These are phyloP conservation scores for Anabas testudineus DNA, from an alignment of 2,797 vertebrate species.

Conservation along the genomic window DNA sequence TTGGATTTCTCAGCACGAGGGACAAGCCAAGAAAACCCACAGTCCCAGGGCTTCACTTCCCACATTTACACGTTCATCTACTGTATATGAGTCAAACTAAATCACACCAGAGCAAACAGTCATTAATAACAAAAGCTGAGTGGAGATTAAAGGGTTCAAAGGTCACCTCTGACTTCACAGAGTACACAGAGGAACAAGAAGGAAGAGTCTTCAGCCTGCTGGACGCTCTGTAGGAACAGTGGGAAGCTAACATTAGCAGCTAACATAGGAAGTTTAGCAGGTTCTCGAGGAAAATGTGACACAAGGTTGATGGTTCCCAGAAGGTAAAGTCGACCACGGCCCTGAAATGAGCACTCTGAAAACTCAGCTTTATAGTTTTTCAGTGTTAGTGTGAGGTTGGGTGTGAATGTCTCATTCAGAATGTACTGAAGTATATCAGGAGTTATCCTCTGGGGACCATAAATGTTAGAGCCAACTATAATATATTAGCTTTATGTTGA, in stretches of 20 bases:
- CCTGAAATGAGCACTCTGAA: too few species aligned
- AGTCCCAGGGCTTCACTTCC: conserved; percentile 19
- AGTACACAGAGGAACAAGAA: conserved; percentile 11
- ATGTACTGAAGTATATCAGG: too few species aligned
- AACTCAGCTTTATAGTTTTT: too few species aligned
- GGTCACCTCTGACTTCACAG: conserved; percentile 26
- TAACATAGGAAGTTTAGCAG: too few species aligned
- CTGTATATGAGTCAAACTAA: conserved; percentile 53
- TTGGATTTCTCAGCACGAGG: conserved; percentile 41
- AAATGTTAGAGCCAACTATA: too few species aligned
- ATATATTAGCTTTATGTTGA: too few species aligned
- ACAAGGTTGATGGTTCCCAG: too few species aligned
- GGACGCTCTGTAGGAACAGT: background rate
- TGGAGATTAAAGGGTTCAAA: conserved; percentile 1
- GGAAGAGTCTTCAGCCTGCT: background rate
- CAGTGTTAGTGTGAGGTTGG: too few species aligned
- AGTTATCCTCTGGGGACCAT: too few species aligned
- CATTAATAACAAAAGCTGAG: conserved; percentile 34
- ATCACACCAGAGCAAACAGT: conserved; percentile 65
- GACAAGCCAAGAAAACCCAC: conserved; percentile 47
- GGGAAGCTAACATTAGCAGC: background rate
- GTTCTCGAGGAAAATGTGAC: too few species aligned
- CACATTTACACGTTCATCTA: conserved; percentile 43
- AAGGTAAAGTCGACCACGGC: too few species aligned
- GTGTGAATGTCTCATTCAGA: too few species aligned